Evolutionary conservation across 2,888 invertebrate species (phyloP), one percentile per base, ranked within the genome.

Genomic region (Malacosoma neustria): DNA sequence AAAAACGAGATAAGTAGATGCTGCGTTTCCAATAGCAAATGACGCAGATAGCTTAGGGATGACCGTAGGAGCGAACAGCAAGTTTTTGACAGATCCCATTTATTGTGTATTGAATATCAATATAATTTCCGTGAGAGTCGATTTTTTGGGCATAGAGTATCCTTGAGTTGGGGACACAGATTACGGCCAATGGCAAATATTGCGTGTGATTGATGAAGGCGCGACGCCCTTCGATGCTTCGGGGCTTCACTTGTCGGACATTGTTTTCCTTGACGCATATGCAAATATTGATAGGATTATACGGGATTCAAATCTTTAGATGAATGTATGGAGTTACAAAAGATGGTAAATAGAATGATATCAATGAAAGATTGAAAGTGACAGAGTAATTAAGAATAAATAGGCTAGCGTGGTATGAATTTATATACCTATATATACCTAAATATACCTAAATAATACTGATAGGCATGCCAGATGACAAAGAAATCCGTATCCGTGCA

Each of bases 91-190:
- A 87, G 84, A 61, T 57, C 61, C 79, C 81, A 87, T 87, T 85
- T 84, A 73, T 85, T 84, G 85, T 85, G 79, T 85, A 86, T 87
- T 85, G 85, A 85, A 87, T 86, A 87, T 85, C 85, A 85, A 86
- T 86, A 85, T 84, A 84, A 85, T 85, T 82, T 82, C 74, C 76
- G 77, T 77, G 80, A 72, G 80, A 85, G 82, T 84, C 72, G 77
- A 84, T 84, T 81, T 79, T 82, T 81, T 81, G 72, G 67, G 63
- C 74, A 75, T 80, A 77, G 72, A 59, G 58, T 64, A 71, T 72
- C 73, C 73, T 72, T 61, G 70, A 79, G 76, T 81, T 77, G 75
- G 70, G 79, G 65, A 69, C 68, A 84, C 76, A 81, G 82, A 82
- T 82, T 84, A 80, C 62, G 64, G 55, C 65, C 75, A 72, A 82